Conservation (phyloP, 2,113 vertebrate genomes). For the Brachirus orientalis region DNA sequence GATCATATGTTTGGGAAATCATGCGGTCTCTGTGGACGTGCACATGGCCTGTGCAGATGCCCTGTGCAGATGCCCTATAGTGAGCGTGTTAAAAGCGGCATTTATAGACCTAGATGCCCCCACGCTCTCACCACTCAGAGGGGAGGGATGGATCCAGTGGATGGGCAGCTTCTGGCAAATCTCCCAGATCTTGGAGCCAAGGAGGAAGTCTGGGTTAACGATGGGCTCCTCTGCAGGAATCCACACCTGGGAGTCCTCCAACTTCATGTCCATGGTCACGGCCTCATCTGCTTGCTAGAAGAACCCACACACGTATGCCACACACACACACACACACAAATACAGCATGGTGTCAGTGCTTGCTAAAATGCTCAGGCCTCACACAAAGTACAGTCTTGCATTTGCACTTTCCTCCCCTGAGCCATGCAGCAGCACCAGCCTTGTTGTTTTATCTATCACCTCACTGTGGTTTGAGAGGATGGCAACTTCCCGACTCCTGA, state of each 20-base stretch:
- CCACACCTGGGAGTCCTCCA: constrained; percentile 82
- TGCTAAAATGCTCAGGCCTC: constrained; percentile 23
- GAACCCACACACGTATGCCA: constrained; percentile 23
- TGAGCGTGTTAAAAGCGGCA: constrained; percentile 59
- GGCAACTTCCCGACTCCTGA: constrained; percentile 68
- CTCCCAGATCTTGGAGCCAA: constrained; percentile 83
- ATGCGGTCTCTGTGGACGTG: constrained; percentile 25
- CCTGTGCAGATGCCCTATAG: constrained; percentile 61
- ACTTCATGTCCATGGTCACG: constrained; percentile 67
- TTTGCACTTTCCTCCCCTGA: constrained; percentile 49
- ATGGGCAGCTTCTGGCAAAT: constrained; percentile 83
- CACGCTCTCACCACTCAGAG: constrained; percentile 72
- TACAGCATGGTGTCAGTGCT: constrained; percentile 1
- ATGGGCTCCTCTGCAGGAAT: constrained; percentile 81
- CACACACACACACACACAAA: constrained; percentile 15
- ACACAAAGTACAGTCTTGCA: constrained; percentile 31
- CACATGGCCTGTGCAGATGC: constrained; percentile 46
- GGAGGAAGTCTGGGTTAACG: constrained; percentile 78
- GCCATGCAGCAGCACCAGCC: constrained; percentile 38
- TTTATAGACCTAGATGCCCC: constrained; percentile 64
- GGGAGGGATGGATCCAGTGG: constrained; percentile 84
- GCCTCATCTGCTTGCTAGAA: constrained; percentile 62
- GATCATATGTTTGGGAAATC: constrained; percentile 38
- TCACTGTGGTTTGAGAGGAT: constrained; percentile 53
- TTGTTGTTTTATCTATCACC: constrained; percentile 67